Base-by-base conservation (phyloP, 2,797 vertebrate species). In the Gobionotothen gibberifrons region DNA sequence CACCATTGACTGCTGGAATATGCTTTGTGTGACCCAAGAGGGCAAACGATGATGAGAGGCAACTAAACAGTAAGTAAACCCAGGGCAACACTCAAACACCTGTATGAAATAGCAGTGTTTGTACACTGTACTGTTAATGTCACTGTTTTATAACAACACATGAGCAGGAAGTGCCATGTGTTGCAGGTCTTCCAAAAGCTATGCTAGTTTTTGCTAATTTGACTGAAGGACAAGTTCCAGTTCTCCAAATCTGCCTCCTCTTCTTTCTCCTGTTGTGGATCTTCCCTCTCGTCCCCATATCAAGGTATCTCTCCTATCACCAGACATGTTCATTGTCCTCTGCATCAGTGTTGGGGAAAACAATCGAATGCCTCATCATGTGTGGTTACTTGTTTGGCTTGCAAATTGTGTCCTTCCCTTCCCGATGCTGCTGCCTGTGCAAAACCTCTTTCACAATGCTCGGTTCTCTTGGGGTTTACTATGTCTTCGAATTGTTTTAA, bases 241-340 rank as follows among this genome's bases (percentile, higher is more conserved):
- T 65, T 79, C 54, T 49, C 64, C 73, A 63, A 46, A 47, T 74
- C 15, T 68, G 15, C 19, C 65, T 13, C 15, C 48, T 64, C 40
- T 13, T 60, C 9, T 53, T 47, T 44, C 39, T 56, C 66, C 64
- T 68, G 60, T 72, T 60, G 52, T 19, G 61, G 62, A 43, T 43
- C n/a, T 7, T 32, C 32, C 48, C 32, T 42, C 19, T 36, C 14
- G 17, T 13, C 57, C 10, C 32, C 8, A 21, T 2, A 3, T 26
- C 1, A 21, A 60, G 52, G 36, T 60, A 70, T 71, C 48, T 65
- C 44, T 16, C 26, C 51, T 59, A 36, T 65, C 79, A 48, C 49
- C 56, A 72, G 19, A 63, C 60, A 61, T 71, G 65, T 62, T 46
- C 46, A 39, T 44, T 68, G 76, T 66, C 43, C 43, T 74, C 52